phyloP scores from a whole-genome alignment of 2,888 invertebrate species.

The Machimus atricapillus region DNA sequence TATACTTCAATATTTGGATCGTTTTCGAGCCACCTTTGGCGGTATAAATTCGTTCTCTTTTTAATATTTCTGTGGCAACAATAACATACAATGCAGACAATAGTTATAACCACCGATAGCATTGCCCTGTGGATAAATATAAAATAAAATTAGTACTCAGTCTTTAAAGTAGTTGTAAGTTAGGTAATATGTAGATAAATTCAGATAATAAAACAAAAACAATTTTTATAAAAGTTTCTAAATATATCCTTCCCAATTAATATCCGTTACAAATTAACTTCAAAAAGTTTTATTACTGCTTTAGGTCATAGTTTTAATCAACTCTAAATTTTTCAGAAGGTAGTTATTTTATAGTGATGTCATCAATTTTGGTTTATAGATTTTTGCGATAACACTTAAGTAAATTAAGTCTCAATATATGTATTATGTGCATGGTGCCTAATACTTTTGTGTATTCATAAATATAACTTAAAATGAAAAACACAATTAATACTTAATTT shows the following conservation, averaged over 20 bases:
- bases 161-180: background rate
- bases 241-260: no score
- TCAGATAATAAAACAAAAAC: background rate
- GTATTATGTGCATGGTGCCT: background rate
- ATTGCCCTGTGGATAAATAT: constrained; percentile 69
- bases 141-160: background rate
- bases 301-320: no score
- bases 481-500: no score
- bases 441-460: background rate
- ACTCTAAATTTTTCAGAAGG: no score
- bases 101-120: constrained; percentile 77
- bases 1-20: constrained; percentile 63
- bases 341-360: no score
- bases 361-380: no score
- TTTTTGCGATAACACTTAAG: no score
- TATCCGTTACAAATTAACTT: no score
- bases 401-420: no score
- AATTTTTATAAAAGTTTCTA: background rate
- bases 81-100: constrained; percentile 79
- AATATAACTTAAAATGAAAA: no score
- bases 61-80: constrained; percentile 67
- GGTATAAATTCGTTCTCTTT: constrained; percentile 60
- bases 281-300: no score
- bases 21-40: constrained; percentile 61
- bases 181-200: background rate